These are phyloP conservation scores for Aphrocallistes beatrix DNA, from an alignment of 37 sponge, comb jelly and placozoan species.

Conservation along the genomic window DNA sequence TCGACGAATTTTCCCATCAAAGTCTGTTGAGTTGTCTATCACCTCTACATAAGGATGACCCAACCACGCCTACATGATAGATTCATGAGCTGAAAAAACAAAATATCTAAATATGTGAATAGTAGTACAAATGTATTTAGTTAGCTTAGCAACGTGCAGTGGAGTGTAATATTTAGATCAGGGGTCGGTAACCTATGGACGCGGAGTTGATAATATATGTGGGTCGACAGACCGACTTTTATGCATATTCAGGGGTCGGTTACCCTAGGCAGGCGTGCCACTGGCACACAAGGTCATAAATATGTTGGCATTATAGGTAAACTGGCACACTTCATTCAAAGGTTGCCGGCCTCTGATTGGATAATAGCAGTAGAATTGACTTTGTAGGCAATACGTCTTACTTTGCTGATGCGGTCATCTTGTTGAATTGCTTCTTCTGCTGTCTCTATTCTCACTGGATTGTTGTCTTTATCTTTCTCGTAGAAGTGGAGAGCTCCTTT, in stretches of 20 bases:
- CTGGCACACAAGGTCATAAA: no score
- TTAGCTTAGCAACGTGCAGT: neutral
- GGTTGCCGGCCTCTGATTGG: no score
- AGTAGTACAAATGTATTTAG: neutral
- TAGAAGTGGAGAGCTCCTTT: constrained; percentile 60
- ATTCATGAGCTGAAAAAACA: neutral
- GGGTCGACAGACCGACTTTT: no score
- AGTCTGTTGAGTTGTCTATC: constrained; percentile 60
- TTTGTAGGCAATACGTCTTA: neutral
- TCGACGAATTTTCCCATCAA: constrained; percentile 60
- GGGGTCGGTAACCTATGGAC: no score
- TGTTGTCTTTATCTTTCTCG: constrained; percentile 16
- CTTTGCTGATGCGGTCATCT: neutral
- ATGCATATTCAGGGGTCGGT: no score
- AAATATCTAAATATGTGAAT: neutral
- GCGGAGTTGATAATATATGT: no score
- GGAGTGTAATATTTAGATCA: no score
- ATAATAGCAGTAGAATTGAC: no score
- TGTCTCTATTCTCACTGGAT: neutral
- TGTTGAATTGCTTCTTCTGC: neutral
- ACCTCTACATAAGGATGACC: constrained; percentile 72
- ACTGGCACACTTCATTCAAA: no score
- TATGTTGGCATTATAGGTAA: no score
- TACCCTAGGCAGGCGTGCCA: no score
- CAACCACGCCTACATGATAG: constrained; percentile 53